These are phyloP conservation scores for Synanthedon formicaeformis DNA, from an alignment of 2,888 invertebrate genomes.

Conservation along the genomic window DNA sequence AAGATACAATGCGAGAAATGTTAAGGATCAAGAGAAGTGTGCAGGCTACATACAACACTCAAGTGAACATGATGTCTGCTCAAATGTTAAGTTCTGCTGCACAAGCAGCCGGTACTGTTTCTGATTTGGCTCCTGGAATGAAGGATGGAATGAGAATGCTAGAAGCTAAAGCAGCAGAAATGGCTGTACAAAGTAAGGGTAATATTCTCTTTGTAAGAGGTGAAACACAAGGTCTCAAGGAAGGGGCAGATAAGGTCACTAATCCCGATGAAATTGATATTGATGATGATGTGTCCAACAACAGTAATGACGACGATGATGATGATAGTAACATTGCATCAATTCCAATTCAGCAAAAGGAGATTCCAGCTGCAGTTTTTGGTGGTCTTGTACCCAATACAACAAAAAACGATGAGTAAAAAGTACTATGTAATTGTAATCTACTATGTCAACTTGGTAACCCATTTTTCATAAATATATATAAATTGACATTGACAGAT, in stretches of 20 bases:
- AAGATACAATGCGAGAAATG: conserved; percentile 99
- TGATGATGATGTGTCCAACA: conserved; percentile 79
- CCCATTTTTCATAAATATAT: no score
- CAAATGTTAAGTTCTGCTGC: conserved; percentile 90
- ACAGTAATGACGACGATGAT: conserved; percentile 70
- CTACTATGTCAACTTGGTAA: no score
- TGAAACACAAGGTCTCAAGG: conserved; percentile 81
- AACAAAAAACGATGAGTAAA: conserved; percentile 20
- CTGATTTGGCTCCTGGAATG: conserved; percentile 79
- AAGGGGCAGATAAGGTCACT: conserved; percentile 75
- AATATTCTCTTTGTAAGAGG: conserved; percentile 90
- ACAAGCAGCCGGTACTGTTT: conserved; percentile 75
- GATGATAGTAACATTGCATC: conserved; percentile 62
- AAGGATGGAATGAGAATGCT: conserved; percentile 90
- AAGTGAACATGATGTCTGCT: conserved; percentile 99
- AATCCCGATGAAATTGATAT: conserved; percentile 93
- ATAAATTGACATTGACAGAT: no score
- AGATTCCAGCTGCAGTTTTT: conserved; percentile 91
- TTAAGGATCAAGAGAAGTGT: conserved; percentile 96
- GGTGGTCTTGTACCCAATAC: conserved; percentile 75
- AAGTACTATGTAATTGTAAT: background rate
- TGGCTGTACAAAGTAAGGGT: conserved; percentile 66
- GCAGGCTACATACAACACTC: conserved; percentile 98
- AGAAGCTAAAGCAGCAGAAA: conserved; percentile 85
- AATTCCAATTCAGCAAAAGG: conserved; percentile 82